Evolutionary conservation across 1,140 invertebrate genomes (phyloP).

Genomic region (Trypoxylus dichotomus): DNA sequence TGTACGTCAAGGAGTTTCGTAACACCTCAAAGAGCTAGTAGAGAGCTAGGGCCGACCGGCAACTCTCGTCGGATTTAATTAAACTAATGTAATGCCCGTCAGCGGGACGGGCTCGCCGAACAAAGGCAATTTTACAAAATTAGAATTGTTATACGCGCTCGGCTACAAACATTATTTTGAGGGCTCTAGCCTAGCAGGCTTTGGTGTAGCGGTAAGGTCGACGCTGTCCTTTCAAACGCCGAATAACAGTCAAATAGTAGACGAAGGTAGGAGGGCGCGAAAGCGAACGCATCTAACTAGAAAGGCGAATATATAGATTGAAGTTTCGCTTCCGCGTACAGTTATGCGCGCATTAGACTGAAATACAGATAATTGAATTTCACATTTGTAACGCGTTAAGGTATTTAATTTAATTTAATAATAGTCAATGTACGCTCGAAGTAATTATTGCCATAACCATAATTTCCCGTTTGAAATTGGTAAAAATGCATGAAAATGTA

Average conservation of each 20-base stretch:
- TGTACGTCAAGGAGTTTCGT: too few relatives aligned
- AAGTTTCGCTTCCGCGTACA: not conserved
- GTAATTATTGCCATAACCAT: too few relatives aligned
- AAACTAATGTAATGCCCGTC: slow-evolving; percentile 6
- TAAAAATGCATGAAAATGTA: too few relatives aligned
- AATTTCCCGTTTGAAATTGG: too few relatives aligned
- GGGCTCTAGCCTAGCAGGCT: not conserved
- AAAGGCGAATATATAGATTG: not conserved
- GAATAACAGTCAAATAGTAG: slow-evolving; percentile 3
- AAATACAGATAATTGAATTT: not conserved
- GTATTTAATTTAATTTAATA: too few relatives aligned
- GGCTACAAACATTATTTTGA: not conserved
- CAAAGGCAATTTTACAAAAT: slow-evolving; percentile 3
- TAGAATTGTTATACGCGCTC: not conserved
- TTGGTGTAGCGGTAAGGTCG: not conserved
- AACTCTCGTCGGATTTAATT: not conserved
- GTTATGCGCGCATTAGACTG: not conserved
- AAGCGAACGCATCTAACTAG: not conserved
- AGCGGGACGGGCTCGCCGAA: not conserved
- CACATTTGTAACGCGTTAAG: not conserved
- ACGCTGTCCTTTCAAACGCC: not conserved
- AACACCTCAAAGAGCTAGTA: too few relatives aligned
- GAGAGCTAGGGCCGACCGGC: not conserved
- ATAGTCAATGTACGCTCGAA: too few relatives aligned
- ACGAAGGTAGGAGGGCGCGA: not conserved